Base-by-base conservation (phyloP, 2,797 vertebrate species). In the Sebastes cheni region DNA sequence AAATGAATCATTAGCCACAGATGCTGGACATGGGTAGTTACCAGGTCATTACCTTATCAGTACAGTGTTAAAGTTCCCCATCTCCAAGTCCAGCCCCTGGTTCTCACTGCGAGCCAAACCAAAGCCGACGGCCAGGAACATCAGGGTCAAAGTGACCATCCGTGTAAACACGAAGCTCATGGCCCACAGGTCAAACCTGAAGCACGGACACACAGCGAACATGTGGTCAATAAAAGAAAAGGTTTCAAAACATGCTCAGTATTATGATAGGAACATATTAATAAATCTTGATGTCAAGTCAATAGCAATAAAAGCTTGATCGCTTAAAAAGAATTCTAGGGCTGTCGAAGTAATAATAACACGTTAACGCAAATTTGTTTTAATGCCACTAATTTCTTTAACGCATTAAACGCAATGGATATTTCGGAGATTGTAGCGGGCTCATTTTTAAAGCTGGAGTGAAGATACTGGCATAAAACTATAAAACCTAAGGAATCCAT, bases 131-230 rank as follows among this genome's bases (percentile, higher is more conserved):
- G 96, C 97, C 90, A 99, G 91, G 91, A 99, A 98, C 61, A 98
- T 96, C 6, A 99, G 95, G 58, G 98, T 99, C 83, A 99, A 94
- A 10, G 97, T 99, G 82, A 95, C 96, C 93, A 99, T 98, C 69
- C 97, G 97, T 2, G 97, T 97, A 87, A 98, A 90, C 79, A 98
- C 98, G 0, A 99, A 99, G 25, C 97, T 96, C 2, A 97, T 94
- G 0, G 98, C 98, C 98, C 98, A 99, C 83, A 97, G 89, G 1
- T 96, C 97, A 86, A 99, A 99, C 95, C 98, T 99, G 89, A 58
- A 25, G 27, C 52, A 39, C 18, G 34, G 34, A 55, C 39, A 82
- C 39, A 62, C 59, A 16, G 64, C 3, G 1, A 56, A 16, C 4
- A 29, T 34, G 70, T 11, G 34, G 11, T 71, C 70, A 72, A 27